Evolutionary conservation across 2,797 vertebrate genomes (phyloP), one percentile per base, ranked within the genome.

Genomic region (Phalloptychus januarius): DNA sequence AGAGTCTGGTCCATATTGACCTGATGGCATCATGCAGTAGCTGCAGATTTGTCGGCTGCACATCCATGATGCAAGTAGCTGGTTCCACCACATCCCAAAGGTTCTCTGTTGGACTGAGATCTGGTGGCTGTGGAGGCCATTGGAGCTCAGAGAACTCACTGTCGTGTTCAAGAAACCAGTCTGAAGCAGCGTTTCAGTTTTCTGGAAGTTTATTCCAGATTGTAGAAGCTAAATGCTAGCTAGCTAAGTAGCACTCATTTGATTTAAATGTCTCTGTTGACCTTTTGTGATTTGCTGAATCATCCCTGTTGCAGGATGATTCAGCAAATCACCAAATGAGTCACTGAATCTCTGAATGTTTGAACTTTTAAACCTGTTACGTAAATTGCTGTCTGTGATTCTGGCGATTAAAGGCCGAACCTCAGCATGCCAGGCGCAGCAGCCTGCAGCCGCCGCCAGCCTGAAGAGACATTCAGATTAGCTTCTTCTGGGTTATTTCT

Each of bases 401-500:
- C 78, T 20, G 46, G 76, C 86, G 85, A 91, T 92, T 87, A 88
- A 76, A 81, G 87, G 84, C 77, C 80, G 85, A 79, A 86, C 61
- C 83, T 82, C 79, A 85, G 80, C 83, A 85, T 84, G 90, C 80
- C 81, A 58, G 79, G 71, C 85, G 79, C 61, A 48, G 83, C 77
- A 81, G 81, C 90, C 77, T 73, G 5, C 25, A 81, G 81, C 79
- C 23, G 28, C n/a, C 50, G 67, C 75, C 45, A 71, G 65, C 78
- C 71, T 91, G 85, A 90, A 90, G 86, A 85, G 72, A 33, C 87
- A 16, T 90, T 89, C 90, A 88, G 71, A 86, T 93, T 91, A 89
- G 86, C 89, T 88, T 75, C 75, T 78, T 12, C 25, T 50, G 31
- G 74, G 71, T 23, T 73, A 42, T 75, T 73, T 85, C 25, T 80